phyloP scores from a whole-genome alignment of 2,888 invertebrate species.

The Ennomos fuscantarius region DNA sequence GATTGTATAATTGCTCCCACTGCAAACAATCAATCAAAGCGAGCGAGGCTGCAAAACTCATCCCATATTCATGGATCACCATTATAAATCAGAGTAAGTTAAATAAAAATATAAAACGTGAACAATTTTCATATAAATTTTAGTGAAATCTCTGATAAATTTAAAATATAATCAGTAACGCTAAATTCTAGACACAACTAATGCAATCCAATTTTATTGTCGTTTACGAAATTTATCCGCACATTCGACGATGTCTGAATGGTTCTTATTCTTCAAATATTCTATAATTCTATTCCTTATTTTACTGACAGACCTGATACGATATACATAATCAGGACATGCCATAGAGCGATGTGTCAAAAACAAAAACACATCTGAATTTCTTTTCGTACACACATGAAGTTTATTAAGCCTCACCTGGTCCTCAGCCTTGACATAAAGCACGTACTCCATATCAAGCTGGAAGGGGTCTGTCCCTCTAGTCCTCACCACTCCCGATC shows the following conservation, averaged over 20 bases:
- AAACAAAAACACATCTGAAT: slow-evolving; percentile 16
- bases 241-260: not conserved
- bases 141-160: not conserved
- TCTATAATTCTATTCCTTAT: too few species aligned
- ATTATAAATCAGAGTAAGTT: slow-evolving; percentile 13
- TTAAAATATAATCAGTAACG: slow-evolving; percentile 6
- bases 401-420: slow-evolving; percentile 77
- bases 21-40: slow-evolving; percentile 36
- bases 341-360: not conserved
- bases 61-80: slow-evolving; percentile 34
- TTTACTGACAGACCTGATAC: too few species aligned
- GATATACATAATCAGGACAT: too few species aligned
- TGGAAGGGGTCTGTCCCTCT: slow-evolving; percentile 96
- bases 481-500: slow-evolving; percentile 96
- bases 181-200: slow-evolving; percentile 2
- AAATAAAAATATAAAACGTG: slow-evolving; percentile 15
- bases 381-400: slow-evolving; percentile 12
- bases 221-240: slow-evolving; percentile 9
- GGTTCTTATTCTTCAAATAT: too few species aligned
- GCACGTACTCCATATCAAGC: slow-evolving; percentile 97
- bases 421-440: slow-evolving; percentile 98
- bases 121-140: slow-evolving; percentile 5
- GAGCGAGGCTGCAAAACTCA: slow-evolving; percentile 25
- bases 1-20: slow-evolving; percentile 31
- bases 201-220: slow-evolving; percentile 10